These are phyloP conservation scores for Bilobella aurantiaca DNA, from an alignment of 1,140 invertebrate species.

Conservation along the genomic window DNA sequence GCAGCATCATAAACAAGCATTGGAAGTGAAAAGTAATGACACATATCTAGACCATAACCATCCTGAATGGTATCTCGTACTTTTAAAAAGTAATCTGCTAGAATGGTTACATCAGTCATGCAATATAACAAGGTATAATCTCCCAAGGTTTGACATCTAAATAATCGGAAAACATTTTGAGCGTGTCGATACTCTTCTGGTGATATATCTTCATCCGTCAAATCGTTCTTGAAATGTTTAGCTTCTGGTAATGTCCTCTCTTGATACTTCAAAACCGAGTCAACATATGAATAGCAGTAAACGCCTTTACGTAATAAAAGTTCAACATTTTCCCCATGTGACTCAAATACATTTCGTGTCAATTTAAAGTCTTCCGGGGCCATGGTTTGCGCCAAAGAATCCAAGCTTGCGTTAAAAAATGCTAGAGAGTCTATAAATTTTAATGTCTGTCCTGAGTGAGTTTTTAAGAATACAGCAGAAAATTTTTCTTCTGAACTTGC, in stretches of 20 bases:
- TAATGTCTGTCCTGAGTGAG: background rate
- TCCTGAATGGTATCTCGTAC: constrained; percentile 19
- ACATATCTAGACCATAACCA: constrained; percentile 31
- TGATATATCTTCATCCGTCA: background rate
- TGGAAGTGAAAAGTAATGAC: constrained; percentile 35
- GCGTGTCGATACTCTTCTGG: constrained; percentile 34
- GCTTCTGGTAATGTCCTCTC: constrained; percentile 26
- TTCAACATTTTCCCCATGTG: background rate
- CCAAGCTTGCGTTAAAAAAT: constrained; percentile 11
- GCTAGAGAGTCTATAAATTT: constrained; percentile 14
- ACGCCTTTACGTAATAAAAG: constrained; percentile 1
- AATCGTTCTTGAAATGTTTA: constrained; percentile 18
- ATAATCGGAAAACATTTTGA: constrained; percentile 32
- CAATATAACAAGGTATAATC: constrained; percentile 37
- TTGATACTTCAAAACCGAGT: constrained; percentile 17
- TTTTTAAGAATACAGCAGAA: background rate
- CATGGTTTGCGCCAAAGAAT: constrained; percentile 1
- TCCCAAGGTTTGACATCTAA: constrained; percentile 32
- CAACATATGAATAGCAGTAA: constrained; percentile 12
- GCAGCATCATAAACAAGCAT: constrained; percentile 36
- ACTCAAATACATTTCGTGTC: background rate
- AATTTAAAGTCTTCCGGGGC: background rate
- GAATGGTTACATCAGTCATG: constrained; percentile 23
- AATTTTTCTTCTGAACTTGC: background rate
- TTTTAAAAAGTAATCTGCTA: constrained; percentile 37